Evolutionary conservation across 2,888 invertebrate genomes (phyloP).

Genomic region (Stenotaenia linearis): DNA sequence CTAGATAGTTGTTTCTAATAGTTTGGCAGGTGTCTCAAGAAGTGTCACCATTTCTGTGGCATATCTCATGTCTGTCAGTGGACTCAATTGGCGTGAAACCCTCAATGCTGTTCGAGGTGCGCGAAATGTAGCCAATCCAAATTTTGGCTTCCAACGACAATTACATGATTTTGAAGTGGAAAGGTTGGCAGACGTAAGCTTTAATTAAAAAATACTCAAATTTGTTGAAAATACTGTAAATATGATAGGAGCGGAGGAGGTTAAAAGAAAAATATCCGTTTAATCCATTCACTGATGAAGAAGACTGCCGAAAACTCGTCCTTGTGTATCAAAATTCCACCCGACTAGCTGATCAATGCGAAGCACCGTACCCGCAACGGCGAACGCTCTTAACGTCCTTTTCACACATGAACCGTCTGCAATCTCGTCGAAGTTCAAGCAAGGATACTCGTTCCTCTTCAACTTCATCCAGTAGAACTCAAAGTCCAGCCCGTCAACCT

Average conservation of each 20-base stretch:
- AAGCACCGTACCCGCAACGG: neutral
- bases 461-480: neutral
- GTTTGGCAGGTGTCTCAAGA: constrained; percentile 92
- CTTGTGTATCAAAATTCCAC: constrained; percentile 63
- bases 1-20: constrained; percentile 45
- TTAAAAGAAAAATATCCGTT: constrained; percentile 79
- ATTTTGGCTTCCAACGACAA: constrained; percentile 90
- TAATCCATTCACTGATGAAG: constrained; percentile 66
- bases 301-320: constrained; percentile 70
- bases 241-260: constrained; percentile 67
- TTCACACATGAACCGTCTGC: constrained; percentile 30
- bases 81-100: constrained; percentile 84
- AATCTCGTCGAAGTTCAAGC: constrained; percentile 3
- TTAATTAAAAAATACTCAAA: neutral
- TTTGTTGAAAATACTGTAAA: neutral
- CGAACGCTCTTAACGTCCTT: neutral
- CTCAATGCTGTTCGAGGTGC: constrained; percentile 88
- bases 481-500: constrained; percentile 27
- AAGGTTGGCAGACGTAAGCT: constrained; percentile 65
- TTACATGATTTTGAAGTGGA: constrained; percentile 82
- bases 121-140: constrained; percentile 88
- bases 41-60: constrained; percentile 94
- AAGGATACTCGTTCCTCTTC: constrained; percentile 1
- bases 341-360: constrained; percentile 31
- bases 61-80: constrained; percentile 91